These are phyloP conservation scores for Theristicus caerulescens DNA, from an alignment of 2,113 vertebrate genomes.

Conservation along the genomic window DNA sequence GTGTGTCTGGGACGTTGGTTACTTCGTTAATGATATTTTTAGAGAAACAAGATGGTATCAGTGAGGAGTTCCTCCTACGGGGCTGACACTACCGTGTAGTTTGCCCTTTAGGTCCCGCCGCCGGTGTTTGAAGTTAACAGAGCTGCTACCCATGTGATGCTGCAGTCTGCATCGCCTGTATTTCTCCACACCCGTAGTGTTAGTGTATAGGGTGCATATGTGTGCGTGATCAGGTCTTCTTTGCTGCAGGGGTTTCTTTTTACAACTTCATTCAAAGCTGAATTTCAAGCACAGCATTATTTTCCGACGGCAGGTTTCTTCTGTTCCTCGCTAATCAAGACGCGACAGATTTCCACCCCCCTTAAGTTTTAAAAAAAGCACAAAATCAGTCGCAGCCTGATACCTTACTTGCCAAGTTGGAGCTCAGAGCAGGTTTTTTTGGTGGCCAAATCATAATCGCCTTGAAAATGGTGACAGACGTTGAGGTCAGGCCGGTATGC, in stretches of 20 bases:
- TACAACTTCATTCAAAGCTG: background rate
- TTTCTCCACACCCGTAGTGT: background rate
- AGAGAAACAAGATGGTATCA: background rate
- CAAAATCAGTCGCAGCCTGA: constrained; percentile 64
- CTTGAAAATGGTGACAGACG: constrained; percentile 73
- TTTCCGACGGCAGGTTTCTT: constrained; percentile 60
- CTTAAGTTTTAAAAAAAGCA: constrained; percentile 71
- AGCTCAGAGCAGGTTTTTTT: constrained; percentile 70
- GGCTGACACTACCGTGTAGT: background rate
- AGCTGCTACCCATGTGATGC: background rate
- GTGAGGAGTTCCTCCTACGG: background rate
- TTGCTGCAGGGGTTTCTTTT: background rate
- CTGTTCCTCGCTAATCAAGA: constrained; percentile 68
- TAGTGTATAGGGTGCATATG: background rate
- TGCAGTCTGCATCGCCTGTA: background rate
- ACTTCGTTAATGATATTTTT: background rate
- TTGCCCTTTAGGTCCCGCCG: background rate
- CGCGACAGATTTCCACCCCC: constrained; percentile 63
- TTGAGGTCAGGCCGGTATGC: background rate
- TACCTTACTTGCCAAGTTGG: constrained; percentile 74
- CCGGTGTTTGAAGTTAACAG: background rate
- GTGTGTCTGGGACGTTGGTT: background rate
- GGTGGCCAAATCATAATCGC: constrained; percentile 68
- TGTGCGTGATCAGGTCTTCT: background rate
- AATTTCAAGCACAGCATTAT: background rate